A percentile compares a stretch with the other conserved stretches of the same genome.
Evolutionary conservation across 1,140 invertebrate species (phyloP).

Genomic region (Atta texana): DNA sequence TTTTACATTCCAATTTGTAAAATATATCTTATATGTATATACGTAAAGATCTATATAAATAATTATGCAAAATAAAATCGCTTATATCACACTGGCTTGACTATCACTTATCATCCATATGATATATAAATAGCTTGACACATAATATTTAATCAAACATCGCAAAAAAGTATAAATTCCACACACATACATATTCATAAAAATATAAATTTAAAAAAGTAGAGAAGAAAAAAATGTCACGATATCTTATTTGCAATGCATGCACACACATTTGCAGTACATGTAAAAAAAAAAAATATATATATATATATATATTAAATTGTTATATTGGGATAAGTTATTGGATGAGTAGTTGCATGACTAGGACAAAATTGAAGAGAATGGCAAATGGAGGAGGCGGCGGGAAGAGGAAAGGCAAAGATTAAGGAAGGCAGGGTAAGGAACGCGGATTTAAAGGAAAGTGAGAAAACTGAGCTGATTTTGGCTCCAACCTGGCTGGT

Average conservation of each 20-base stretch:
- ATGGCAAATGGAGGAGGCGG: conserved; percentile 23
- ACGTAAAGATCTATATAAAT: conserved; percentile 7
- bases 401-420: not conserved
- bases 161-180: conserved; percentile 44
- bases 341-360: conserved; percentile 64
- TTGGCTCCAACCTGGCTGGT: conserved; percentile 87
- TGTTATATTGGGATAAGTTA: conserved; percentile 35
- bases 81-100: conserved; percentile 67
- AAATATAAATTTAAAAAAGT: conserved; percentile 31
- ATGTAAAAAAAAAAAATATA: conserved; percentile 59
- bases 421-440: not conserved
- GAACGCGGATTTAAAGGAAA: conserved; percentile 73
- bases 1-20: not conserved
- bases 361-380: conserved; percentile 60
- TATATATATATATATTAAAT: conserved; percentile 53
- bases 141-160: conserved; percentile 26
- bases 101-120: conserved; percentile 55
- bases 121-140: conserved; percentile 47
- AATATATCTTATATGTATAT: not conserved
- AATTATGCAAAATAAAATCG: conserved; percentile 53
- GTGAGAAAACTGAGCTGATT: conserved; percentile 86
- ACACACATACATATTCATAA: conserved; percentile 49
- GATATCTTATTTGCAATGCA: conserved; percentile 77
- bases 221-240: conserved; percentile 46
- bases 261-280: conserved; percentile 76